Conservation (phyloP, 2,797 vertebrate species). For the Bryconaethiops microstoma region DNA sequence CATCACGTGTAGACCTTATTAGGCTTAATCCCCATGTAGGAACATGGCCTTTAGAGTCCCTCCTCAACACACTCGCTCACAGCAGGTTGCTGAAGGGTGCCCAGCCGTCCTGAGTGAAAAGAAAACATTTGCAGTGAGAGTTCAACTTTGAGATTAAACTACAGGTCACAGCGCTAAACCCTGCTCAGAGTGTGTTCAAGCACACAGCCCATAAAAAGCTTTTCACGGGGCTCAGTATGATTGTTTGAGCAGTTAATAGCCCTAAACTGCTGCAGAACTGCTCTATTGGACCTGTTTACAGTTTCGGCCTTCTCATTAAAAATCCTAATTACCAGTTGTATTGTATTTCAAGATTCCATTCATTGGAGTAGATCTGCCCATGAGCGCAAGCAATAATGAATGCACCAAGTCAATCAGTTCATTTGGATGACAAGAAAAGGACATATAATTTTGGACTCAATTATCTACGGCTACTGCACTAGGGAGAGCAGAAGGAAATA, state of each 20-base stretch:
- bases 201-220: conserved; percentile 20
- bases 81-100: neutral
- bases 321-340: conserved; percentile 66
- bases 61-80: neutral
- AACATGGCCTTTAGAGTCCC: too few relatives aligned
- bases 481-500: conserved; percentile 74
- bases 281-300: conserved; percentile 62
- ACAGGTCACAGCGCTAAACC: conserved; percentile 4
- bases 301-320: conserved; percentile 66
- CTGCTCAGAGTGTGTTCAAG: conserved; percentile 25
- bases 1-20: too few relatives aligned
- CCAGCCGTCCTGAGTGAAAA: neutral
- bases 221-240: conserved; percentile 19
- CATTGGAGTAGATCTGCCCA: conserved; percentile 56
- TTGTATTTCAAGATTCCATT: conserved; percentile 65
- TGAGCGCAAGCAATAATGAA: conserved; percentile 57
- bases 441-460: conserved; percentile 72
- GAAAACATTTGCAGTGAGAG: neutral
- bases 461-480: conserved; percentile 79
- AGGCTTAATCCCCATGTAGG: too few relatives aligned
- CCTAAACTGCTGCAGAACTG: conserved; percentile 50
- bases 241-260: conserved; percentile 57
- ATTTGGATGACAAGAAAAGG: conserved; percentile 70
- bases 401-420: conserved; percentile 72
- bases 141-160: conserved; percentile 14